phyloP scores from a whole-genome alignment of 2,797 vertebrate species.

The Fundulus diaphanus region DNA sequence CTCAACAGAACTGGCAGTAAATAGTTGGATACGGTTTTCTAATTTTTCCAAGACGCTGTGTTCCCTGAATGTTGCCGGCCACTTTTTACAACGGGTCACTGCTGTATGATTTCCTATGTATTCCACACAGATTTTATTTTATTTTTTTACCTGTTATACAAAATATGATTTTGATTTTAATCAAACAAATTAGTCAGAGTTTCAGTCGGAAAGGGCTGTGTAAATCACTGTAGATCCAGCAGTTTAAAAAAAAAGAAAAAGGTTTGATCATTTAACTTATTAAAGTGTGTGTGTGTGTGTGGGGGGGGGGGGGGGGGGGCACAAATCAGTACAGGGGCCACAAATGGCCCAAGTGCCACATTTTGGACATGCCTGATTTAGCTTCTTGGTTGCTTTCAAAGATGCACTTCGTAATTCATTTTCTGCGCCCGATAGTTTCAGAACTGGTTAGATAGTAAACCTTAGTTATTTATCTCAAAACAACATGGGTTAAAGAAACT shows the following conservation, averaged over 20 bases:
- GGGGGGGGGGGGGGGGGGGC: too few relatives aligned
- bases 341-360: too few relatives aligned
- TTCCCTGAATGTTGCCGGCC: conserved; percentile 26
- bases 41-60: conserved; percentile 22
- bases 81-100: conserved; percentile 36
- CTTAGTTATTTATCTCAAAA: conserved; percentile 6
- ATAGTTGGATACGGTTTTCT: conserved; percentile 28
- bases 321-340: too few relatives aligned
- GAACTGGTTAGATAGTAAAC: conserved; percentile 19
- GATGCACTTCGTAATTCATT: conserved; percentile 39
- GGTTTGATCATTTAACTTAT: too few relatives aligned
- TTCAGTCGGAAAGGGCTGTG: too few relatives aligned
- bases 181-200: too few relatives aligned
- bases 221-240: too few relatives aligned
- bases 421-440: conserved; percentile 16
- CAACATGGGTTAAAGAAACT: not conserved
- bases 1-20: conserved; percentile 22
- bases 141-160: too few relatives aligned
- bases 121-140: not conserved
- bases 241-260: too few relatives aligned
- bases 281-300: too few relatives aligned
- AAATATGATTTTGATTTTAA: too few relatives aligned
- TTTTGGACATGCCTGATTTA: too few relatives aligned
- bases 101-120: conserved; percentile 40
- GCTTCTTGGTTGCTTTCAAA: conserved; percentile 45